Base-by-base conservation (phyloP, 2,888 invertebrate species). In the Mimachlamys varia region DNA sequence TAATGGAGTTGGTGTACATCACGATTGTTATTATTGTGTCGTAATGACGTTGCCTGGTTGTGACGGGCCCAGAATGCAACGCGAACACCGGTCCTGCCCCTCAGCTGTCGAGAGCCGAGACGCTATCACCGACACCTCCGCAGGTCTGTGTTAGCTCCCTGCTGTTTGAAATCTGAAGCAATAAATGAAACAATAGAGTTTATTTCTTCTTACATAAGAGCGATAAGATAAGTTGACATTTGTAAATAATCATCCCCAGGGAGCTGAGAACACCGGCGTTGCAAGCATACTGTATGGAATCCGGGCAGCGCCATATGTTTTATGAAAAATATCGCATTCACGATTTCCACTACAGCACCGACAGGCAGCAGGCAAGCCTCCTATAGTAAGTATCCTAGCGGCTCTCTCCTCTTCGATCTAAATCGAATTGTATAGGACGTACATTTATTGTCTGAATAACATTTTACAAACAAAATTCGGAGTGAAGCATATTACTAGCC, bases 181-280 rank as follows among this genome's bases (percentile, higher is more conserved):
- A 87, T 89, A 89, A 89, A 89, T 89, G 55, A 90, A 90, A 90
- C 90, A 90, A 90, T 89, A 50, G 76, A 89, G 87, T 90, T 90
- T 90, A 90, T 90, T 88, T 90, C 87, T 90, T 90, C 88, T 90
- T 90, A 89, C 89, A 89, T 90, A 90, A 88, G 22, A 87, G 37
- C 58, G 90, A 90, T 90, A 87, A 90, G 90, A 90, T 90, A 87
- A 89, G 53, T 53, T 37, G 50, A 87, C 88, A 87, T 55, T 62
- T 50, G 87, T 87, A 90, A 90, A 90, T 89, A 90, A 90, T 90
- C 90, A 88, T 4, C 15, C 17, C 76, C 76, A 27, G 27, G 27
- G 76, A 76, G 22, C 76, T 33, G 27, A 22, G 76, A 76, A 76
- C 76, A 76, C 76, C 76, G 76, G 76, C 76, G 76, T 76, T 76